Evolutionary conservation across 2,113 vertebrate genomes (phyloP).

Genomic region (Bubo blakistoni): DNA sequence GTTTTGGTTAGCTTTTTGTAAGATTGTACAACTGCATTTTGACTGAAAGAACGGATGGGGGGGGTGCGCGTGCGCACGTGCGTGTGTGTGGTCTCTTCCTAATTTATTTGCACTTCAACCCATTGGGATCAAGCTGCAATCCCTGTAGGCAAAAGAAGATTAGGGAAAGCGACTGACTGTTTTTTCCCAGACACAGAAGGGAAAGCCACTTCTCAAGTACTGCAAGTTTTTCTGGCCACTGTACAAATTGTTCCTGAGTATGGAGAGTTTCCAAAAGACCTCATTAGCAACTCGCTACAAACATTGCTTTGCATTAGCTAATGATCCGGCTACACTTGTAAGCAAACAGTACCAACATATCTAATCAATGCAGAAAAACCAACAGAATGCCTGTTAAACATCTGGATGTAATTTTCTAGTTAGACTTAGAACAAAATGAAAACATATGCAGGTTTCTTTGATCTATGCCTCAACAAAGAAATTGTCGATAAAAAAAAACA

Average conservation of each 20-base stretch:
- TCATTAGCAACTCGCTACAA: conserved; percentile 82
- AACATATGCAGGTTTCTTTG: conserved; percentile 82
- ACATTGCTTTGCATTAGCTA: conserved; percentile 86
- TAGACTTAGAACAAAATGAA: conserved; percentile 82
- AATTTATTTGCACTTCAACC: conserved; percentile 78
- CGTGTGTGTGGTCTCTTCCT: conserved; percentile 77
- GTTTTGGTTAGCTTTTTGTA: conserved; percentile 5
- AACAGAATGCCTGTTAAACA: conserved; percentile 85
- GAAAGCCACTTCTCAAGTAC: conserved; percentile 75
- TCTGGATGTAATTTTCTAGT: conserved; percentile 87
- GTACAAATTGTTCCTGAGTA: conserved; percentile 79
- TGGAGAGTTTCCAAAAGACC: conserved; percentile 82
- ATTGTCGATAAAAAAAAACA: conserved; percentile 72
- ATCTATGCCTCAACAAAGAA: conserved; percentile 81
- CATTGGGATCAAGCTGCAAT: conserved; percentile 70
- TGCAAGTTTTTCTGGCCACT: conserved; percentile 76
- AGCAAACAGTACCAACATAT: conserved; percentile 85
- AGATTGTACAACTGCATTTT: conserved; percentile 11
- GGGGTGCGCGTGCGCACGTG: neutral
- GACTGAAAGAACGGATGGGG: conserved; percentile 5
- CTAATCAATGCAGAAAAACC: conserved; percentile 84
- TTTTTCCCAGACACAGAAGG: conserved; percentile 69
- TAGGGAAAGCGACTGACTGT: conserved; percentile 60
- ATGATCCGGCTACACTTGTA: conserved; percentile 84
- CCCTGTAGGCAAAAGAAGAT: conserved; percentile 76